phyloP scores from a whole-genome alignment of 1,140 invertebrate genomes.

The Drosophila nikananu region DNA sequence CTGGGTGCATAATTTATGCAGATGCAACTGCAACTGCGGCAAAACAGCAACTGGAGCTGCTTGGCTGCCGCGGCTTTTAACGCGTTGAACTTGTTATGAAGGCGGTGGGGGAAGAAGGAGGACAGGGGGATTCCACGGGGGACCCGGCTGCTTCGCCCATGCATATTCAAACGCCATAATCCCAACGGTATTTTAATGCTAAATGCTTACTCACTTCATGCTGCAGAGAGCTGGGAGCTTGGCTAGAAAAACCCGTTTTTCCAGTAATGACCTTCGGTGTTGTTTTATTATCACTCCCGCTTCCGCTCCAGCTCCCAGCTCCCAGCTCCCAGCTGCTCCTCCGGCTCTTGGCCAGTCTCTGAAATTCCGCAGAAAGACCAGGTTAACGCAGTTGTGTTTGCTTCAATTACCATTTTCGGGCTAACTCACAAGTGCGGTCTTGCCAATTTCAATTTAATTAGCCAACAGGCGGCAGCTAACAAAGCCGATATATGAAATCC shows the following conservation, averaged over 20 bases:
- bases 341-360: slow-evolving; percentile 8
- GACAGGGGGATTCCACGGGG: background rate
- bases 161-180: slow-evolving; percentile 80
- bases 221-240: slow-evolving; percentile 38
- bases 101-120: background rate
- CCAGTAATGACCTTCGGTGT: slow-evolving; percentile 82
- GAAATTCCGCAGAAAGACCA: slow-evolving; percentile 54
- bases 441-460: slow-evolving; percentile 43
- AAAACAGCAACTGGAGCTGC: slow-evolving; percentile 34
- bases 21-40: slow-evolving; percentile 57
- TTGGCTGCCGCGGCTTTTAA: slow-evolving; percentile 56
- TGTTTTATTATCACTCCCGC: slow-evolving; percentile 67
- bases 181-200: slow-evolving; percentile 83
- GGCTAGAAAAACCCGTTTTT: slow-evolving; percentile 73
- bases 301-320: slow-evolving; percentile 26
- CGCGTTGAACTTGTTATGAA: slow-evolving; percentile 61
- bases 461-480: background rate
- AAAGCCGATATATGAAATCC: slow-evolving; percentile 7
- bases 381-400: slow-evolving; percentile 9
- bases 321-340: background rate
- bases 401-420: slow-evolving; percentile 40
- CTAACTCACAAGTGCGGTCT: slow-evolving; percentile 28
- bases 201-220: slow-evolving; percentile 77
- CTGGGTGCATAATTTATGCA: slow-evolving; percentile 78
- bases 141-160: slow-evolving; percentile 57